Conservation (phyloP, 2,113 vertebrate species). For the Pelodiscus sinensis region DNA sequence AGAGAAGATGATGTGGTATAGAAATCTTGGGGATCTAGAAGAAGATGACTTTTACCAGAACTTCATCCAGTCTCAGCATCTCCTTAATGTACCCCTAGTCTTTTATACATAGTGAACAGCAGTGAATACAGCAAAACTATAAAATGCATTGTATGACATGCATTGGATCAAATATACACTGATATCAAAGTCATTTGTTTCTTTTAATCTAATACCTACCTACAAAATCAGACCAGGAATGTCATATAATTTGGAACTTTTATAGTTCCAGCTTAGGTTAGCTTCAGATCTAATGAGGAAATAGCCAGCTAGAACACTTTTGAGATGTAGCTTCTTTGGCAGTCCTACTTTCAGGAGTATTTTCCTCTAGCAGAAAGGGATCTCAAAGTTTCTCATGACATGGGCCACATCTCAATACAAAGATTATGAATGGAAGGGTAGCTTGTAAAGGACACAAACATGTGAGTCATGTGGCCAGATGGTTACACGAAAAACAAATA, state of each 20-base stretch:
- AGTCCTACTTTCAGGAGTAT: not conserved
- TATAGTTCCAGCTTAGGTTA: not conserved
- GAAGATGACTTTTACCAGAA: not conserved
- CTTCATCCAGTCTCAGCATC: constrained; percentile 12
- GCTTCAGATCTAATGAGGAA: not conserved
- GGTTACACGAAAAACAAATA: not conserved
- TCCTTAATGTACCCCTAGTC: constrained; percentile 22
- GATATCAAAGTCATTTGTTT: not conserved
- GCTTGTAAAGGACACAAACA: not conserved
- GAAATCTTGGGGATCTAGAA: not conserved
- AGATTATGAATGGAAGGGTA: too few species aligned
- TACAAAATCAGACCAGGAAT: not conserved
- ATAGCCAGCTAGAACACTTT: not conserved
- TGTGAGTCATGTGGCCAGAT: not conserved
- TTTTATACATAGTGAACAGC: not conserved
- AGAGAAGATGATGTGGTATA: not conserved
- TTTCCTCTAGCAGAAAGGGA: not conserved
- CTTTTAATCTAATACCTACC: not conserved
- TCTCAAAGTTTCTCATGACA: not conserved
- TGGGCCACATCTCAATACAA: not conserved
- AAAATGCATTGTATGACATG: not conserved
- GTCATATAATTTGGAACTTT: not conserved
- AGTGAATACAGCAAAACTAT: not conserved
- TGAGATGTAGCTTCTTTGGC: not conserved
- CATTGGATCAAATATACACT: not conserved